Percentiles rank a stretch among this genome's conserved stretches.
Conservation (phyloP, 2,888 invertebrate genomes). For the Adelphocoris suturalis region DNA sequence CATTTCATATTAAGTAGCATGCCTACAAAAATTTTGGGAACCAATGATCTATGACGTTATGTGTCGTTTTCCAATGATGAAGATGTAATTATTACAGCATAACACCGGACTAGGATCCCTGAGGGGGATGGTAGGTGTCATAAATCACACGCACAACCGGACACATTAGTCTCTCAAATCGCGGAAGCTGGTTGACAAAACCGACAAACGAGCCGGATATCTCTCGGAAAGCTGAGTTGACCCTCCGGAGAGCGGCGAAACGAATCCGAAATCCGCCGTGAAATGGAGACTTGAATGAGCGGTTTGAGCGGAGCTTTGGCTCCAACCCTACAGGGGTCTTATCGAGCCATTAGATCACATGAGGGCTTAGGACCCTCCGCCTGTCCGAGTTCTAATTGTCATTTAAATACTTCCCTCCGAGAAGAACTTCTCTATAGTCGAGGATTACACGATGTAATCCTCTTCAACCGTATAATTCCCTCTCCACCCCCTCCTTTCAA, state of each 20-base stretch:
- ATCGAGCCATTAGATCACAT: slow-evolving; percentile 60
- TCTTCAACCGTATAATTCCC: slow-evolving; percentile 29
- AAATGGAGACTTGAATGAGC: slow-evolving; percentile 50
- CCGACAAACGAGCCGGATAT: slow-evolving; percentile 18
- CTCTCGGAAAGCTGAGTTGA: neutral
- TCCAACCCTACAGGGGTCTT: slow-evolving; percentile 18
- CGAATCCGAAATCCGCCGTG: slow-evolving; percentile 37
- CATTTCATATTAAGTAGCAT: too few species aligned
- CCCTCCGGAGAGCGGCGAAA: neutral
- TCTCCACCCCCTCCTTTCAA: neutral
- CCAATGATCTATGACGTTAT: too few species aligned
- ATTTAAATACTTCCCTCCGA: slow-evolving; percentile 63
- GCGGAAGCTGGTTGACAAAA: neutral
- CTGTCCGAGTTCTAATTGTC: slow-evolving; percentile 65
- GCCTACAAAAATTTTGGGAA: too few species aligned
- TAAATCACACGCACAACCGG: neutral
- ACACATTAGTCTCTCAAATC: slow-evolving; percentile 26
- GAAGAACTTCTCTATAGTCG: slow-evolving; percentile 52
- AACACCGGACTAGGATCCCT: neutral
- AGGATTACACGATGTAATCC: slow-evolving; percentile 68
- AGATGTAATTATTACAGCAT: too few species aligned
- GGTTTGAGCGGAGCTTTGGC: neutral
- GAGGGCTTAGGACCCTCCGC: slow-evolving; percentile 29
- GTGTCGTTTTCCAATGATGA: too few species aligned
- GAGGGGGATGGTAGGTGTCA: neutral